Evolutionary conservation across 2,113 vertebrate species (phyloP).

Genomic region (Rhinogobius similis): DNA sequence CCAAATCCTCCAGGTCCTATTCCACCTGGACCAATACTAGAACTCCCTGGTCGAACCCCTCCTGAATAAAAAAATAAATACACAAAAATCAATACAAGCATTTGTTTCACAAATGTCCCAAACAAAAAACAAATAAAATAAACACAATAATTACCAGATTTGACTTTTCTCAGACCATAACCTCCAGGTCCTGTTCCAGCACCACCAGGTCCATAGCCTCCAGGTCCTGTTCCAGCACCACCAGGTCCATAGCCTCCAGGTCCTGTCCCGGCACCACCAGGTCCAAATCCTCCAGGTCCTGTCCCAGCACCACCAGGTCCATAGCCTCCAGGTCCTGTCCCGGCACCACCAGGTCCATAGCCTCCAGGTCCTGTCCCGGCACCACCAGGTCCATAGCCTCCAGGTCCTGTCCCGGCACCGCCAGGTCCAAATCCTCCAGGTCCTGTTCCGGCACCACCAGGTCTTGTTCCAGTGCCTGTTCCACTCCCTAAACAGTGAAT

Average conservation of each 20-base stretch:
- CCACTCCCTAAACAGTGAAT: constrained; percentile 4
- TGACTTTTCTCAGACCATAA: too few species aligned
- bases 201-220: constrained; percentile 46
- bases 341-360: neutral
- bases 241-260: constrained; percentile 56
- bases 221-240: constrained; percentile 53
- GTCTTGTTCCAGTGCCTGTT: constrained; percentile 2
- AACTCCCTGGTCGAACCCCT: too few species aligned
- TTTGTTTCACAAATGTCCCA: too few species aligned
- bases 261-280: constrained; percentile 32
- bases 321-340: constrained; percentile 28
- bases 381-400: too few species aligned
- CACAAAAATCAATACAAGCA: too few species aligned
- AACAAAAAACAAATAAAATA: too few species aligned
- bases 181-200: constrained; percentile 25
- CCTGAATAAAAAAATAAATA: too few species aligned
- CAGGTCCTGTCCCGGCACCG: too few species aligned
- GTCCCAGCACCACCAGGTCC: constrained; percentile 35
- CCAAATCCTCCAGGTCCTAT: constrained; percentile 15
- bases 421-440: too few species aligned
- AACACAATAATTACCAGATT: too few species aligned
- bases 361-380: too few species aligned
- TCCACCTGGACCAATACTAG: constrained; percentile 11
- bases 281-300: constrained; percentile 50
- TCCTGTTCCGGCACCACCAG: neutral